Evolutionary conservation across 2,888 invertebrate genomes (phyloP).

Genomic region (Apotomis turbidana): DNA sequence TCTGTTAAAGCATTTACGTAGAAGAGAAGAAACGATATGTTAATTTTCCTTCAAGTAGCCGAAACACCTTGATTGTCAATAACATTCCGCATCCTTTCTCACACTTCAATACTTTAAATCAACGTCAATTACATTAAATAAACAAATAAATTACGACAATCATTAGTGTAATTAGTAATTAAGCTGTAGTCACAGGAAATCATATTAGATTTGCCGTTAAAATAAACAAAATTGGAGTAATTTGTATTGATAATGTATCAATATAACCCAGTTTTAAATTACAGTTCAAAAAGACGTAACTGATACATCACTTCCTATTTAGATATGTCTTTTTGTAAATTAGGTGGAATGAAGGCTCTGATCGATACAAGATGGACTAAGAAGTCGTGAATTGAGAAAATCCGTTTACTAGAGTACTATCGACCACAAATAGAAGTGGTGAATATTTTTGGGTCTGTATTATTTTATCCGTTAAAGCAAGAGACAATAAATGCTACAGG

Average conservation of each 20-base stretch:
- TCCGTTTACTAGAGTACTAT: slow-evolving; percentile 34
- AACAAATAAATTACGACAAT: not conserved
- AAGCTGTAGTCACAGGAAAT: slow-evolving; percentile 16
- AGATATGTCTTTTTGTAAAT: not conserved
- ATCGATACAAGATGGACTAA: slow-evolving; percentile 48
- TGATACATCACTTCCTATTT: not conserved
- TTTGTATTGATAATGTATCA: slow-evolving; percentile 29
- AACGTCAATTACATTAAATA: not conserved
- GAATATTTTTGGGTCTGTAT: too few species aligned
- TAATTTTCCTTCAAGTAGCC: not conserved
- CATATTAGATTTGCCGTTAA: slow-evolving; percentile 1
- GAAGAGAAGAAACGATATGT: not conserved
- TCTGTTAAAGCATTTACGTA: too few species aligned
- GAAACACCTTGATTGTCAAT: not conserved
- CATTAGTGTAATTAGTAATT: not conserved
- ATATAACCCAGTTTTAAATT: slow-evolving; percentile 20
- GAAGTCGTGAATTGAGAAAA: slow-evolving; percentile 48
- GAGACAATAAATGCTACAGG: too few species aligned
- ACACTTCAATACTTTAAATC: not conserved
- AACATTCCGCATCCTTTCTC: slow-evolving; percentile 3
- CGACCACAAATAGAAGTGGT: not conserved
- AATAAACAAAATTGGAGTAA: slow-evolving; percentile 9
- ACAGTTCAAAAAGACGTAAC: not conserved
- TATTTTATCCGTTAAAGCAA: too few species aligned
- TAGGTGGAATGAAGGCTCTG: slow-evolving; percentile 41